These are phyloP conservation scores for Leptinotarsa texana DNA, from an alignment of 1,140 invertebrate species.

Conservation along the genomic window DNA sequence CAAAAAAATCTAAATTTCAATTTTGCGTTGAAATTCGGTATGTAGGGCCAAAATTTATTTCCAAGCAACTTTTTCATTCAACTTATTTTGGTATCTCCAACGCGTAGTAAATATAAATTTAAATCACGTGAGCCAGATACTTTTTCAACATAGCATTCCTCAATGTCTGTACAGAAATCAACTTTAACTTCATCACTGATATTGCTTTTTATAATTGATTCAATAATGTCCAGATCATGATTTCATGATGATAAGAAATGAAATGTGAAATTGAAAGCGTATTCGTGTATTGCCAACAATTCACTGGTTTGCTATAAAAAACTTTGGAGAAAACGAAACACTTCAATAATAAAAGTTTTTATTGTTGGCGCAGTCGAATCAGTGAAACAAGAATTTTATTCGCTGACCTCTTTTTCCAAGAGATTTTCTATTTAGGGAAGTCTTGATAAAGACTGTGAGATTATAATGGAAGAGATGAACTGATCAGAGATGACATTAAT, in stretches of 20 bases:
- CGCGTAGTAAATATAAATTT: too few species aligned
- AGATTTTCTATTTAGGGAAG: not conserved
- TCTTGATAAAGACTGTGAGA: too few species aligned
- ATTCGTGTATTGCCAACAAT: not conserved
- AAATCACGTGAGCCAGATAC: too few species aligned
- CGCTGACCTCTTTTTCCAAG: not conserved
- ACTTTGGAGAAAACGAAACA: not conserved
- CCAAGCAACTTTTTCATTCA: too few species aligned
- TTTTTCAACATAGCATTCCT: too few species aligned
- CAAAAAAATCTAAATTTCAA: too few species aligned
- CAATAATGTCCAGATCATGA: not conserved
- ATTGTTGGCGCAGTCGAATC: not conserved
- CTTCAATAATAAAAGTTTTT: constrained; percentile 3
- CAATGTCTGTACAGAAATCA: not conserved
- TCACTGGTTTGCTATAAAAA: not conserved
- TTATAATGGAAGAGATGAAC: too few species aligned
- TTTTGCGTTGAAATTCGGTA: too few species aligned
- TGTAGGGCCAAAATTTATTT: too few species aligned
- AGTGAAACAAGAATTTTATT: not conserved
- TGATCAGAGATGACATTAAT: too few species aligned
- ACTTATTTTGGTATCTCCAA: too few species aligned
- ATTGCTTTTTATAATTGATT: not conserved
- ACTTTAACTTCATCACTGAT: not conserved
- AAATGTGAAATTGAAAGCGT: not conserved
- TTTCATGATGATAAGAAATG: not conserved